phyloP scores from a whole-genome alignment of 2,888 invertebrate genomes.

The Nowickia ferox region DNA sequence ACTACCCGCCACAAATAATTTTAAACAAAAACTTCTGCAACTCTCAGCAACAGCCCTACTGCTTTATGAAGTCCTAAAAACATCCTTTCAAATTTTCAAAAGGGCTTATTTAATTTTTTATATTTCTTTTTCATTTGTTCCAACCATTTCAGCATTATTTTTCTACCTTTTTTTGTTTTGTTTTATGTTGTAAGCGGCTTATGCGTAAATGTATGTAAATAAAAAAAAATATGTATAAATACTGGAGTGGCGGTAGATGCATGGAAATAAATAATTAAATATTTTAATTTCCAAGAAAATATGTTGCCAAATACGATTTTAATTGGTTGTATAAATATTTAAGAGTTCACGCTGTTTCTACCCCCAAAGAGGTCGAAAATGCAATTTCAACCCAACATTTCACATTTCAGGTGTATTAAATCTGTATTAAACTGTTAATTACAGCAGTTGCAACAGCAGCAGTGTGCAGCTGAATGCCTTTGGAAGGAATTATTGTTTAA shows the following conservation, averaged over 20 bases:
- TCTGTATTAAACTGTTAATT: conserved; percentile 34
- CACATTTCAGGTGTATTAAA: conserved; percentile 34
- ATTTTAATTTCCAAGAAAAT: neutral
- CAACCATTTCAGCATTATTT: neutral
- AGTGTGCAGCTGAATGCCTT: neutral
- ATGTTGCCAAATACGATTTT: neutral
- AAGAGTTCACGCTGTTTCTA: neutral
- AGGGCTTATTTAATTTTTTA: neutral
- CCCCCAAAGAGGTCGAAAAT: neutral
- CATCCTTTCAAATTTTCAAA: neutral
- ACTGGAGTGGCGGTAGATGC: neutral
- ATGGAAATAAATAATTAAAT: neutral
- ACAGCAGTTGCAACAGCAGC: conserved; percentile 5
- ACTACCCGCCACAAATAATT: no score
- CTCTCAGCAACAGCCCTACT: no score
- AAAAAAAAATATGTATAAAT: neutral
- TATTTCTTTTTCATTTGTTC: no score
- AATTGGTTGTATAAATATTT: conserved; percentile 25
- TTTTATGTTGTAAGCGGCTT: conserved; percentile 10
- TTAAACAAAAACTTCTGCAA: no score
- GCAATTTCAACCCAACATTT: neutral
- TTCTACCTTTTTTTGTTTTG: neutral
- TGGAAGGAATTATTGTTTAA: neutral
- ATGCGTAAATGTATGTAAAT: no score
- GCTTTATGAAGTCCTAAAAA: no score